Base-by-base conservation (phyloP, 2,888 invertebrate genomes). In the Bombylius major region DNA sequence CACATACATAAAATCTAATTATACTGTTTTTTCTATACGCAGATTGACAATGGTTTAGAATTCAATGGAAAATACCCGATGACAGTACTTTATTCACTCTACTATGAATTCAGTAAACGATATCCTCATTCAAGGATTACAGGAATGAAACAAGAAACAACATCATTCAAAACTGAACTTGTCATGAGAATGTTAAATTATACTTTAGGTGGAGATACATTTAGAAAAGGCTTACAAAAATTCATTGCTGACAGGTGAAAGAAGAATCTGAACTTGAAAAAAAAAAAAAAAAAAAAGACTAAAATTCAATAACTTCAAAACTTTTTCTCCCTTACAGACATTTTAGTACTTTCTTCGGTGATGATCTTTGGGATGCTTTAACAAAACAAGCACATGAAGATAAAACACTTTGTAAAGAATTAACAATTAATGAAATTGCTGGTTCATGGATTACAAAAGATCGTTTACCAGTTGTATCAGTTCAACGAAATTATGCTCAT, bases 181-280 rank as follows among this genome's bases (percentile, higher is more conserved):
- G 77, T 94, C 11, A 88, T 96, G 70, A 78, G 94, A 36, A 96
- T 95, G 94, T 81, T 96, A 67, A 87, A 90, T 68, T 86, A 86
- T 63, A 89, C 90, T 0, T 76, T 94, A 8, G 90, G 92, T 5
- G 83, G 82, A 55, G 77, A 79, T 1, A 82, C 86, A 0, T 91
- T 96, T 69, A 82, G 79, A 66, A 79, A 79, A 49, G 91, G 89
- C 4, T 70, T 89, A 56, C 79, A 81, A 63, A 79, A 79, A 64
- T 87, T 89, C 66, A 78, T 89, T 66, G 76, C 79, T 9, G 78
- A 82, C 59, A 79, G 81, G 80, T 78, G 70, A 53, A 14, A 5
- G 47, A 14, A 23, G 23, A 3, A 23, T 23, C 3, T 23, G 2
- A 23, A 23, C 23, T 23, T 23, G 23, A 23, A 23, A 23, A 23